A percentile compares a stretch with the other conserved stretches of the same genome.
These are phyloP conservation scores for Sitta carolinensis DNA, from an alignment of 2,797 vertebrate species.

Conservation along the genomic window DNA sequence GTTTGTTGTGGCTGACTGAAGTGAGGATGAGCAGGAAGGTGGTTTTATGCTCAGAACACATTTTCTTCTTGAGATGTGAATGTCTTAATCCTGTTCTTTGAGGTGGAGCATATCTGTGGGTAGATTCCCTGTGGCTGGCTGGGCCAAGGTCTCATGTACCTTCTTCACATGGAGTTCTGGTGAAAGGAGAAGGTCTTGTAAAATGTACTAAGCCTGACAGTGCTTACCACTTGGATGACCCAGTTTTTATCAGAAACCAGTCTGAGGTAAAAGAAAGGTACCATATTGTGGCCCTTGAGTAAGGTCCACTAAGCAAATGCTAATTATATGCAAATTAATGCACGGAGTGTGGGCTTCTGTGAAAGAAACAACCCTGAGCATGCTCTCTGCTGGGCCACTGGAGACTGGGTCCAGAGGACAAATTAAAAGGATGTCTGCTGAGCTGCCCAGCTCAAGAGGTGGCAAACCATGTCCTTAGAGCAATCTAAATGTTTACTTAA, in stretches of 20 bases:
- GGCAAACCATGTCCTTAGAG: not conserved
- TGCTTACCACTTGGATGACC: not conserved
- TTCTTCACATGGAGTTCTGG: accelerated
- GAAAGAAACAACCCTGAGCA: not conserved
- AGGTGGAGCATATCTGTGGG: not conserved
- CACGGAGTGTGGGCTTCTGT: not conserved
- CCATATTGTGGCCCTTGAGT: accelerated
- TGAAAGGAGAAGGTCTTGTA: not conserved
- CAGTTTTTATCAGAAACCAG: not conserved
- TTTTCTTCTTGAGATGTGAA: not conserved
- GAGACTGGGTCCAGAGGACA: too few relatives aligned
- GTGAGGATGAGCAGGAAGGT: not conserved
- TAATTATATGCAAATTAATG: not conserved
- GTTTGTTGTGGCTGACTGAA: not conserved
- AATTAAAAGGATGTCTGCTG: not conserved
- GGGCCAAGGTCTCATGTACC: not conserved
- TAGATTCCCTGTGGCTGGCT: not conserved
- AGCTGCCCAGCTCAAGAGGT: not conserved
- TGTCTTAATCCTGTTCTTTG: not conserved
- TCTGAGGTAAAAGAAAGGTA: not conserved
- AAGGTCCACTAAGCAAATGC: not conserved
- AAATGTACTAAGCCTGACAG: not conserved
- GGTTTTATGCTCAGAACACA: not conserved
- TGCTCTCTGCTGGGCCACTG: accelerated
- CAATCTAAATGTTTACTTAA: not conserved